Percentiles rank a stretch among this genome's conserved stretches.
Conservation (phyloP, 30 jellyfish, hydroid and myxozoan species). For the Nemopilema nomurai region DNA sequence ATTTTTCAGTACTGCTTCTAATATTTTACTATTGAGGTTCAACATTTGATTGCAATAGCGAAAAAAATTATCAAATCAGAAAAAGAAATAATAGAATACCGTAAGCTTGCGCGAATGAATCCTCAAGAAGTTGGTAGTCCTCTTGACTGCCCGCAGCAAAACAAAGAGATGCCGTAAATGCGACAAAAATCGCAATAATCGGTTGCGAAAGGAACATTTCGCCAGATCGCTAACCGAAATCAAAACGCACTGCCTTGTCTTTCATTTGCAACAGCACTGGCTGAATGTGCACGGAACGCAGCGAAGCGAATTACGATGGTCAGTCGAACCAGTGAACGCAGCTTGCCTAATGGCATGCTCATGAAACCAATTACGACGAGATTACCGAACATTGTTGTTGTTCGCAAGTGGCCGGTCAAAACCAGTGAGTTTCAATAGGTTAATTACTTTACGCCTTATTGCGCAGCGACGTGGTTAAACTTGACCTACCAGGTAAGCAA, state of each 20-base stretch:
- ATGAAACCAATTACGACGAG: background rate
- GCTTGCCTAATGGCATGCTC: background rate
- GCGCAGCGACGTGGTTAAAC: background rate
- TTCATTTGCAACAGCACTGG: background rate
- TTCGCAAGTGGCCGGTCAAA: conserved; percentile 7
- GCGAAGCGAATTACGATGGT: conserved; percentile 3
- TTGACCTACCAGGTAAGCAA: conserved; percentile 6
- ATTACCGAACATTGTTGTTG: background rate
- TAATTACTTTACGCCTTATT: background rate
- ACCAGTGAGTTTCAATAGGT: conserved; percentile 33
- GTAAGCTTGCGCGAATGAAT: conserved; percentile 42
- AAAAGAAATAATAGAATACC: conserved; percentile 44
- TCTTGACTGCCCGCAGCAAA: conserved; percentile 18
- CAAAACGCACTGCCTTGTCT: background rate
- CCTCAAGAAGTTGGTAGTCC: conserved; percentile 34
- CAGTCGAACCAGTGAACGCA: background rate
- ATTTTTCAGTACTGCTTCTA: too few relatives aligned
- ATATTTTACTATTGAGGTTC: too few relatives aligned
- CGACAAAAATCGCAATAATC: background rate
- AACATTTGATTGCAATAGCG: too few relatives aligned
- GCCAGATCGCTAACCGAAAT: background rate
- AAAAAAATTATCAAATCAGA: too few relatives aligned
- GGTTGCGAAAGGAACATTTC: background rate
- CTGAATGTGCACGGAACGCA: conserved; percentile 3
- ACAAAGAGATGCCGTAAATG: background rate